phyloP scores from a whole-genome alignment of 2,797 vertebrate species.

The Mormyrops boulengeri region DNA sequence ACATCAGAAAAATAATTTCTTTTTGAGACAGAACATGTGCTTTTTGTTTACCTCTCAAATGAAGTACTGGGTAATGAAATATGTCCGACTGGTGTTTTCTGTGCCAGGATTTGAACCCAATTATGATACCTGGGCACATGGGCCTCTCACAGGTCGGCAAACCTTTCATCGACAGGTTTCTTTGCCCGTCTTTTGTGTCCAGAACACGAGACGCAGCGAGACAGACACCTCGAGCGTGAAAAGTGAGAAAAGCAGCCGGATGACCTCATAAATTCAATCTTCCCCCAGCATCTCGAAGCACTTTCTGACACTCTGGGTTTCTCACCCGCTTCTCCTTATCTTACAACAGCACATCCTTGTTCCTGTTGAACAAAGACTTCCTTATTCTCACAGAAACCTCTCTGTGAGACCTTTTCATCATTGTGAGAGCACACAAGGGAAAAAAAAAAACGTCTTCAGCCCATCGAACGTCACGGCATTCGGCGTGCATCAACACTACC shows the following conservation, averaged over 20 bases:
- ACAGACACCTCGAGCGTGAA: background rate
- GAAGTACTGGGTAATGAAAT: background rate
- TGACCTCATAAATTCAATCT: slow-evolving; percentile 13
- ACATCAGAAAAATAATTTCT: background rate
- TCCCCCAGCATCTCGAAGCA: slow-evolving; percentile 5
- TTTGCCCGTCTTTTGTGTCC: background rate
- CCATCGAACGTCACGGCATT: background rate
- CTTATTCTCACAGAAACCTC: slow-evolving; percentile 15
- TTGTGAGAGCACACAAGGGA: background rate
- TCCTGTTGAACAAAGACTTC: background rate
- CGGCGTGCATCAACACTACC: background rate
- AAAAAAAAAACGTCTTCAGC: background rate
- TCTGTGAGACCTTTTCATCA: slow-evolving; percentile 17
- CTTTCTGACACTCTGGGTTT: background rate
- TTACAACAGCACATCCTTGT: slow-evolving; percentile 14
- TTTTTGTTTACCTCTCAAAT: background rate
- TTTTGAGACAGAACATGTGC: background rate
- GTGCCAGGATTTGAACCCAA: slow-evolving; percentile 41
- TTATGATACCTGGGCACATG: slow-evolving; percentile 49
- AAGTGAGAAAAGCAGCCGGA: background rate
- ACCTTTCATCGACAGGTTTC: background rate
- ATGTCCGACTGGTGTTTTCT: background rate
- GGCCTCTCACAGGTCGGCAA: slow-evolving; percentile 28
- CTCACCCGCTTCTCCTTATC: background rate
- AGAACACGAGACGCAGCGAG: background rate